phyloP scores from a whole-genome alignment of 2,888 invertebrate genomes.

The Chaetogeoica ovagalla region DNA sequence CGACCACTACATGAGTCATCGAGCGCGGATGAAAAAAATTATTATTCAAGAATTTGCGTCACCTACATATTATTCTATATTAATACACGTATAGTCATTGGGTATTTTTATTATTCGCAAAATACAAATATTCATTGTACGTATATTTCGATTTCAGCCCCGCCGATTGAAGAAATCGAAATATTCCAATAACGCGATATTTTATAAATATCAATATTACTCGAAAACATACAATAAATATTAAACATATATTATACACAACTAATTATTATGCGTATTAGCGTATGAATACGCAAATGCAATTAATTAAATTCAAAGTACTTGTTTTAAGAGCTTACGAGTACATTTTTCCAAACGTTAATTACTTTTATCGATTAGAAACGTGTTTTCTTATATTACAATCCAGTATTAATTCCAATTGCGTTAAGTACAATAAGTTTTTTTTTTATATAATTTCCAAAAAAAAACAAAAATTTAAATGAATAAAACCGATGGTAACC shows the following conservation, averaged over 20 bases:
- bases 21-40: neutral
- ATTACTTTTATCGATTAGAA: neutral
- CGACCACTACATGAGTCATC: slow-evolving; percentile 20
- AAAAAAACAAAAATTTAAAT: no score
- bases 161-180: neutral
- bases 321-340: neutral
- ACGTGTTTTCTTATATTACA: neutral
- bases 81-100: no score
- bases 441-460: neutral
- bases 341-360: neutral
- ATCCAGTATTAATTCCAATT: neutral
- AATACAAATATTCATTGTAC: neutral
- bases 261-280: neutral
- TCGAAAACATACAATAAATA: no score
- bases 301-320: neutral
- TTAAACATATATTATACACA: no score
- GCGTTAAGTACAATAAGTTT: neutral
- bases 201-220: neutral
- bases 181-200: neutral
- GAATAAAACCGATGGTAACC: no score
- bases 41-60: slow-evolving; percentile 33
- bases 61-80: no score
- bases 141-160: neutral
- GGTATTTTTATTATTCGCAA: neutral
- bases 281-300: neutral